Evolutionary conservation across 2,888 invertebrate genomes (phyloP).

Genomic region (Nematopogon swammerdamellus): DNA sequence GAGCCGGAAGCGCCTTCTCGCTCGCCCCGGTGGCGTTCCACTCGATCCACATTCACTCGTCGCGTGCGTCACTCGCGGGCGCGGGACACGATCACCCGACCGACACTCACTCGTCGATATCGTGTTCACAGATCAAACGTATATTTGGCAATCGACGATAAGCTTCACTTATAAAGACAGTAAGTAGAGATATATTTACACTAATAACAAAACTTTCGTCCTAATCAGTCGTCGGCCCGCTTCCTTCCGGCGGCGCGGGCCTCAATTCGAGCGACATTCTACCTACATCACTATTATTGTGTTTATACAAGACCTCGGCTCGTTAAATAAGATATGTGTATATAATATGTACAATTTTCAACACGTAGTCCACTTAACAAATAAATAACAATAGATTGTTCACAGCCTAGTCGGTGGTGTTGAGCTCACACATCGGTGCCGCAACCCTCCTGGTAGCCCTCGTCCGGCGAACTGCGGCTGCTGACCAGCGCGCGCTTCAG

Average conservation of each 20-base stretch:
- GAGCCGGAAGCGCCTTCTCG: background rate
- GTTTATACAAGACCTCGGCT: background rate
- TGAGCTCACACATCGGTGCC: conserved; percentile 79
- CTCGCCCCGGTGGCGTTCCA: background rate
- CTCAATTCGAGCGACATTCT: background rate
- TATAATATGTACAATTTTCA: background rate
- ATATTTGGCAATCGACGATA: background rate
- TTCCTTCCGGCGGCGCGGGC: background rate
- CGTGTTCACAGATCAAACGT: background rate
- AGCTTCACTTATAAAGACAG: background rate
- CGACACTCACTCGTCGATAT: background rate
- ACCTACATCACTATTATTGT: background rate
- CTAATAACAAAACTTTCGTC: background rate
- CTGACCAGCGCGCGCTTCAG: conserved; percentile 80
- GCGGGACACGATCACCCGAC: no score
- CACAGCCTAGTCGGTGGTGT: background rate
- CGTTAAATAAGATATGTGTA: background rate
- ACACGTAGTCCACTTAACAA: background rate
- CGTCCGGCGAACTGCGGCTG: conserved; percentile 84
- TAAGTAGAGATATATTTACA: background rate
- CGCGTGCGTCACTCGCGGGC: no score
- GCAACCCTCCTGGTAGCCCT: conserved; percentile 90
- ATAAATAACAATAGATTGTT: background rate
- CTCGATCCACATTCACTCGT: background rate
- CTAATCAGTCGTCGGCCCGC: background rate